phyloP scores from a whole-genome alignment of 2,888 invertebrate species.

The Callimorpha dominula region DNA sequence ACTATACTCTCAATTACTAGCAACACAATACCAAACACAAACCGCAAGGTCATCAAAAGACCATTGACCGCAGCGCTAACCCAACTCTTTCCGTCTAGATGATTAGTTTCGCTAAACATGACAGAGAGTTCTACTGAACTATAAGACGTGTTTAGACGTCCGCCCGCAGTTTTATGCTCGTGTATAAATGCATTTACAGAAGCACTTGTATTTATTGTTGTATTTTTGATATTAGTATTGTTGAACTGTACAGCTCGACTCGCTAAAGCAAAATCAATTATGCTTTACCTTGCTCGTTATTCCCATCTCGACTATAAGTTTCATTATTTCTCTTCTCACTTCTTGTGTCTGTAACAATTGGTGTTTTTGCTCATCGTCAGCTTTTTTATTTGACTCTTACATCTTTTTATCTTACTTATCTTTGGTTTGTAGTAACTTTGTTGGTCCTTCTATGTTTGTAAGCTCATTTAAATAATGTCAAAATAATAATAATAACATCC shows the following conservation, averaged over 20 bases:
- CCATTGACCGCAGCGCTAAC: conserved; percentile 33
- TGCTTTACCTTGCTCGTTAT: too few relatives aligned
- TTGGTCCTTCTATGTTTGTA: too few relatives aligned
- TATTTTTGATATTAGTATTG: too few relatives aligned
- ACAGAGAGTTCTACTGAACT: conserved; percentile 13
- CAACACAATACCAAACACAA: conserved; percentile 23
- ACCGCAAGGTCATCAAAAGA: conserved; percentile 41
- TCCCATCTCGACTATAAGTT: background rate
- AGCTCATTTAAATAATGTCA: too few relatives aligned
- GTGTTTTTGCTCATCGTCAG: too few relatives aligned
- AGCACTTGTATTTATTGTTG: too few relatives aligned
- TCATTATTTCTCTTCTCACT: background rate
- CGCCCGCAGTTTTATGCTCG: background rate
- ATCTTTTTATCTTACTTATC: too few relatives aligned
- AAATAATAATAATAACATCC: too few relatives aligned
- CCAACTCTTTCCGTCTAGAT: conserved; percentile 8
- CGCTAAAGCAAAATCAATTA: background rate
- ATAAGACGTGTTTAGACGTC: conserved; percentile 6
- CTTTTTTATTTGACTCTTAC: too few relatives aligned
- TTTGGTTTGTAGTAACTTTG: too few relatives aligned
- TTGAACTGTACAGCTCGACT: background rate
- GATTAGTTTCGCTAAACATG: conserved; percentile 22
- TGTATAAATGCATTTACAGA: background rate
- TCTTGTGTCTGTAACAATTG: background rate
- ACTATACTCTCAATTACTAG: conserved; percentile 6